Evolutionary conservation across 2,113 vertebrate genomes (phyloP), one percentile per base, ranked within the genome.

Genomic region (Neopipo cinnamomea): DNA sequence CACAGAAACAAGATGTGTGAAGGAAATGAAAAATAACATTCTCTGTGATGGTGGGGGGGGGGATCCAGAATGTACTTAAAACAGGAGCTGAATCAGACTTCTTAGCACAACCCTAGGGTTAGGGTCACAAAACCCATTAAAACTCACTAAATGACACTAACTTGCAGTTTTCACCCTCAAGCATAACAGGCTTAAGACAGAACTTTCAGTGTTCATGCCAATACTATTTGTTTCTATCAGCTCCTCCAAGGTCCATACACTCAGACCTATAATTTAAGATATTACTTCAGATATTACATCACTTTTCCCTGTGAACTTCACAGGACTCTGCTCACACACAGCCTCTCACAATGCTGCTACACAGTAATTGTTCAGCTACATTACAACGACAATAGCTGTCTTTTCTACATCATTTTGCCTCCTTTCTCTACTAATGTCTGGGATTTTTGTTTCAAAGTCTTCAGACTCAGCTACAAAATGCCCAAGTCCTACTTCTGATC

Each of bases 331-430:
- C 28, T 95, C 39, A 55, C 42, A 59, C 25, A 31, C 30, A 46
- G 52, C 23, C 13, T 27, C 37, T 47, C 65, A 61, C 52, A 72
- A 28, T 11, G 10, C 27, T 52, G 7, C 33, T 23, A 73, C 4
- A 67, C 56, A 74, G 0, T 33, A 65, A 82, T 4, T 3, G 0
- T 49, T 37, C 22, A 52, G 49, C 18, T 2, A 1, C 2, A 0
- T 21, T 2, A 0, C 31, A 52, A 44, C 37, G 18, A 82, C 23
- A 74, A 11, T 7, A 56, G 15, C 19, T 52, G 24, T 50, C 35
- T 46, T 46, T 37, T 18, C n/a, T 15, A 68, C 15, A 39, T 44
- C 4, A 39, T 56, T 91, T 21, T 65, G 20, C 15, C 28, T 85
- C 22, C 44, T 47, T 85, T 59, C 61, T 82, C 59, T 42, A 49